Base-by-base conservation (phyloP, 1,140 invertebrate genomes). In the Drosophila mojavensis region DNA sequence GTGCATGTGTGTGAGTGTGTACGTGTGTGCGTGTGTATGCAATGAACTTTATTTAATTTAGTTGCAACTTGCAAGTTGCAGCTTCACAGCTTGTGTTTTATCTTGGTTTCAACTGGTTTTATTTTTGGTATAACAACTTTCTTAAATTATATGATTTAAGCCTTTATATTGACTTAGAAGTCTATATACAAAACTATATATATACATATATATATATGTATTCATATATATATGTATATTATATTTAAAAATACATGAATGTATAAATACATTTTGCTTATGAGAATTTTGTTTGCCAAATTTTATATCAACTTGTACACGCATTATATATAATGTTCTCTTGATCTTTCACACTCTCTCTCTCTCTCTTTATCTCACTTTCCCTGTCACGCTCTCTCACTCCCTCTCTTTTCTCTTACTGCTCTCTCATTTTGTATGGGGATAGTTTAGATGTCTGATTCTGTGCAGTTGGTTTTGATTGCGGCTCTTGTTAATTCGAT, bases 271-370 rank as follows among this genome's bases (percentile, higher is more conserved):
- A 45, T 43, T 51, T 61, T 26, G 15, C 6, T 54, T 41, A 17
- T 43, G 45, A 24, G 36, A 63, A 51, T 39, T 43, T 26, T 47
- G 17, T 65, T 60, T 65, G 69, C 70, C 47, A 66, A 71, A 78
- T 59, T 59, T 60, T 13, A 20, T 47, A 74, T 89, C 72, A 79
- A 80, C 75, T 88, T 91, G 75, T 88, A 91, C 91, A 91, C 91
- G 91, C 91, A 92, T 92, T 89, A 83, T 86, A 91, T 91, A 91
- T 92, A 92, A 92, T 92, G 91, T 69, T 92, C 79, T 91, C 84
- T 92, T 79, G 88, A 82, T 81, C 64, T 74, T 61, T 51, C 47
- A n/a, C n/a, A n/a, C 17, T 3, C 45, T 54, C 50, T 30, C 36
- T 48, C 45, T 1, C 45, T 43, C 11, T 3, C 41, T 20, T 2